These are phyloP conservation scores for Alosa alosa DNA, from an alignment of 2,113 vertebrate species.

Conservation along the genomic window DNA sequence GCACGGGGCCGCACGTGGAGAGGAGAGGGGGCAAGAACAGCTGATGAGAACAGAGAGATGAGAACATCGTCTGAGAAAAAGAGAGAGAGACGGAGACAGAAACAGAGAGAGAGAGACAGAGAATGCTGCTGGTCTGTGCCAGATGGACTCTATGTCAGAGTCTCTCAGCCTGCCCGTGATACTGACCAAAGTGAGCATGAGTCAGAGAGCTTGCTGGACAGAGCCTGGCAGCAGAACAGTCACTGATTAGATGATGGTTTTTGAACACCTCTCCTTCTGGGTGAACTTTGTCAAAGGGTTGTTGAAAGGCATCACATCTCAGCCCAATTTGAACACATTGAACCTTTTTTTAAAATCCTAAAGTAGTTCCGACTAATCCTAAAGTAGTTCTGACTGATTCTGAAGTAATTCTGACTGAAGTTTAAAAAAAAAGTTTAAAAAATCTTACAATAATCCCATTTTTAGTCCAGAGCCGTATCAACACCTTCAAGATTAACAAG, in stretches of 20 bases:
- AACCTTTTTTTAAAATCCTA: no score
- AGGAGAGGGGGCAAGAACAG: conserved; percentile 28
- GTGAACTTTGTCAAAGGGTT: background rate
- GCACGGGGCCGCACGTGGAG: background rate
- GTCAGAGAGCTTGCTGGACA: background rate
- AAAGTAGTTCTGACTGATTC: no score
- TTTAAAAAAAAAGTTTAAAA: no score
- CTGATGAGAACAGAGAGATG: conserved; percentile 40
- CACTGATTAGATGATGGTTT: background rate
- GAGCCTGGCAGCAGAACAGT: background rate
- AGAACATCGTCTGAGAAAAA: conserved; percentile 15
- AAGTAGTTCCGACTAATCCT: no score
- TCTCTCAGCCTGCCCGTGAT: background rate
- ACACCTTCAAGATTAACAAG: background rate
- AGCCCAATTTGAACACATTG: background rate
- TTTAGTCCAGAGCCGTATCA: no score
- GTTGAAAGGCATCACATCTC: background rate
- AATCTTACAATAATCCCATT: no score
- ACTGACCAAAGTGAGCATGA: background rate
- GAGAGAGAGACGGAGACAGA: background rate
- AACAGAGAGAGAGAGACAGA: background rate
- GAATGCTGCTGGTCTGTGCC: background rate
- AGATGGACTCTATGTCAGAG: background rate
- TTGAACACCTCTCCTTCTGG: background rate
- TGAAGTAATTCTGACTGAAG: no score